Conservation (phyloP, 2,113 vertebrate genomes). For the Coregonus clupeaformis region DNA sequence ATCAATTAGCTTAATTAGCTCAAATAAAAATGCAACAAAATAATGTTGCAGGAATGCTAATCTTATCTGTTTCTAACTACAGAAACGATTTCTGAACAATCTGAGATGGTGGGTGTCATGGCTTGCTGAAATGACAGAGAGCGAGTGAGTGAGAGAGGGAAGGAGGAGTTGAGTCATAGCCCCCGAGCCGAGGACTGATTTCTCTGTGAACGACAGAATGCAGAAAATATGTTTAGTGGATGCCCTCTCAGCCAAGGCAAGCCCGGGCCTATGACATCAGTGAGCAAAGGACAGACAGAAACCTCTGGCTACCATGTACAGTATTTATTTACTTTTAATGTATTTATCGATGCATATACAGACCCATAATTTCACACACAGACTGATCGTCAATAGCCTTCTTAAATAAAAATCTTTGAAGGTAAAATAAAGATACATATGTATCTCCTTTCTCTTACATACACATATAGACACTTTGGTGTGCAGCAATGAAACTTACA, state of each 20-base stretch:
- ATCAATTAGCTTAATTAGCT: no score
- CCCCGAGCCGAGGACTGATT: slow-evolving; percentile 44
- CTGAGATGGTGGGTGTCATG: no score
- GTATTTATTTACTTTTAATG: slow-evolving; percentile 15
- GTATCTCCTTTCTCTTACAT: slow-evolving; percentile 27
- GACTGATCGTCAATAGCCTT: slow-evolving; percentile 40
- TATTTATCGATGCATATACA: slow-evolving; percentile 7
- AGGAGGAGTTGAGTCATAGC: slow-evolving; percentile 61
- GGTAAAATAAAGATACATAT: slow-evolving; percentile 43
- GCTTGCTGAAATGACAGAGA: neutral
- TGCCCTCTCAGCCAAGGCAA: slow-evolving; percentile 58
- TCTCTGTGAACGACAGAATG: slow-evolving; percentile 60
- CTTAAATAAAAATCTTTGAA: slow-evolving; percentile 42
- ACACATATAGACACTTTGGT: slow-evolving; percentile 60
- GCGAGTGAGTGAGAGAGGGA: slow-evolving; percentile 20
- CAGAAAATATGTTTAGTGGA: slow-evolving; percentile 55
- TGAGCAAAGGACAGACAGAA: slow-evolving; percentile 52
- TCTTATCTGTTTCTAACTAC: no score
- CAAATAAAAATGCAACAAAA: no score
- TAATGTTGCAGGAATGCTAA: no score
- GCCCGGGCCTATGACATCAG: slow-evolving; percentile 63
- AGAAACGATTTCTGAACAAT: no score
- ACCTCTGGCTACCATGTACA: slow-evolving; percentile 23
- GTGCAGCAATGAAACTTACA: slow-evolving; percentile 29
- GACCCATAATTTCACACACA: slow-evolving; percentile 32